Evolutionary conservation across 2,113 vertebrate genomes (phyloP).

Genomic region (Turdus rufiventris): DNA sequence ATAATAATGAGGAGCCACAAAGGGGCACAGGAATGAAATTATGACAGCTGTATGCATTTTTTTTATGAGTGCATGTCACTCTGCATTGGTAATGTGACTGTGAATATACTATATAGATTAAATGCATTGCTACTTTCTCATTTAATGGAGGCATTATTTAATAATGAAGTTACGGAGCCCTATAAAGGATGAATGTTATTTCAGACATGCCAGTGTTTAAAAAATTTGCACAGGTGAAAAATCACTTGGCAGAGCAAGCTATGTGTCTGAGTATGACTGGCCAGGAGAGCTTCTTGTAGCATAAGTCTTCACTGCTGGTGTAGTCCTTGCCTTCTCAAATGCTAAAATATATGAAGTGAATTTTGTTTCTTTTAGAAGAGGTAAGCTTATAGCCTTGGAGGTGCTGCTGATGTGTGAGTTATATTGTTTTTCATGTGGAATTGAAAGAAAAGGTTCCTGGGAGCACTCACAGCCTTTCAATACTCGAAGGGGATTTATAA

Average conservation of each 20-base stretch:
- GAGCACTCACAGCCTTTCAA: background rate
- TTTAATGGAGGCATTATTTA: conserved; percentile 55
- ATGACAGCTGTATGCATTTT: conserved; percentile 31
- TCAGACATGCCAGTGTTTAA: conserved; percentile 17
- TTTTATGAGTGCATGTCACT: conserved; percentile 9
- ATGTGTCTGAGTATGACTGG: background rate
- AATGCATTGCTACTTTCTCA: conserved; percentile 20
- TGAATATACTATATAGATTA: conserved; percentile 14
- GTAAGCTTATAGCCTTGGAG: background rate
- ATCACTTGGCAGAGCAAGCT: conserved; percentile 9
- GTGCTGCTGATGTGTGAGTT: background rate
- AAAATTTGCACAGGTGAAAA: conserved; percentile 34
- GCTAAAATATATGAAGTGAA: background rate
- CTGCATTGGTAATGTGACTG: conserved; percentile 43
- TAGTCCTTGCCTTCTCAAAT: background rate
- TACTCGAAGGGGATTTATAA: background rate
- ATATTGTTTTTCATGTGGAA: background rate
- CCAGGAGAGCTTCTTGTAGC: background rate
- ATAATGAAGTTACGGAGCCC: conserved; percentile 37
- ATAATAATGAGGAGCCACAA: conserved; percentile 56
- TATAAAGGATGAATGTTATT: conserved; percentile 54
- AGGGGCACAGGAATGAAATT: conserved; percentile 31
- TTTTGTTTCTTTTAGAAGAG: background rate
- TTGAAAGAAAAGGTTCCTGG: background rate
- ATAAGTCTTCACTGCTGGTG: background rate